Evolutionary conservation across 2,888 invertebrate species (phyloP), one percentile per base, ranked within the genome.

Genomic region (Bugula neritina): DNA sequence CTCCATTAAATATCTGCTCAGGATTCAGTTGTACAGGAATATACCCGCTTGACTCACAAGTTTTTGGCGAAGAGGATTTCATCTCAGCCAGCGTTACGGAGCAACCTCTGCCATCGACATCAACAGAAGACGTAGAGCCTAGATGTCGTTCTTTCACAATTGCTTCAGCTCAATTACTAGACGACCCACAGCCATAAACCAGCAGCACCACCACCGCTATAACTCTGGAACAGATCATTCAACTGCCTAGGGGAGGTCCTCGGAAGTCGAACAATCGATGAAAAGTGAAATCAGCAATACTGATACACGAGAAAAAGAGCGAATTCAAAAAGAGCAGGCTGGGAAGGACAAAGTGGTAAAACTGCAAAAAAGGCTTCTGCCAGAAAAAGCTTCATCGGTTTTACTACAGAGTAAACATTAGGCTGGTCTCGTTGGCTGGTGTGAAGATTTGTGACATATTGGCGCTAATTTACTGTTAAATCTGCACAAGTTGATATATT

Each of bases 301-400:
- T 57, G 57, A 57, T 57, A 57, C 57, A 5, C 57, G 23, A 5
- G 57, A 57, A 57, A 57, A 57, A n/a, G 25, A 13, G 23, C 17
- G 57, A 57, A 23, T 57, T 21, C 23, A 57, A n/a, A 25, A 57
- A 25, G 57, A 57, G 57, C 10, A 23, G 10, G 3, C 5, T 23
- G 57, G 25, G 13, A 52, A 21, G 21, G 10, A 13, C 52, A n/a
- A n/a, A n/a, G n/a, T n/a, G n/a, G n/a, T n/a, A n/a, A n/a, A n/a
- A n/a, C n/a, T n/a, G n/a, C n/a, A n/a, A n/a, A n/a, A n/a, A n/a
- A n/a, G n/a, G n/a, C n/a, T n/a, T n/a, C n/a, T n/a, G n/a, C n/a
- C n/a, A 52, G 21, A 10, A 52, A 52, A 21, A 52, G 21, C 52
- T 13, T 52, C 10, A 52, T 10, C 52, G 52, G 52, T 52, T 52